Evolutionary conservation across 35 echinoderm and acorn worm genomes (phyloP), one percentile per base, ranked within the genome.

Genomic region (Heliocidaris tuberculata): DNA sequence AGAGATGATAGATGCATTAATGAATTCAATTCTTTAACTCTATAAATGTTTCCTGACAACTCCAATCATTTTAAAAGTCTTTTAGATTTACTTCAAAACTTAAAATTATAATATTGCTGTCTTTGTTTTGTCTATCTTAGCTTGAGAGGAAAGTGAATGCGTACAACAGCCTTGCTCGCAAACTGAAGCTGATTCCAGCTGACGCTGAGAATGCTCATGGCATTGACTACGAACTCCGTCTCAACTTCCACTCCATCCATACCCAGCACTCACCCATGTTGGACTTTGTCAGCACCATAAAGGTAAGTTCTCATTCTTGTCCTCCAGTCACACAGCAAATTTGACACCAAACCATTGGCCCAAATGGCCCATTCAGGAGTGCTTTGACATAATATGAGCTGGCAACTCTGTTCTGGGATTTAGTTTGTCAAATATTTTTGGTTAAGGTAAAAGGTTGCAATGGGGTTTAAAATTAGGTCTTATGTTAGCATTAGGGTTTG

Each of bases 121-220:
- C 59, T 19, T 60, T 12, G 19, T 19, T 78, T 78, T 42, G 21
- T 78, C 27, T 19, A 15, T 50, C 31, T 8, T 71, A 97, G 97
- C 49, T 97, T 50, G 98, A 99, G 65, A 94, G 97, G 78, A 96
- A 99, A 30, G 97, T 96, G 21, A 93, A 92, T 24, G 91, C 95
- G 32, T 97, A 96, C 94, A 99, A 97, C 95, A 97, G 94, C 94
- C 56, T 96, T 94, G 98, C 98, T 19, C 95, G 98, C 87, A 95
- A 94, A 50, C 90, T 97, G 94, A 99, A 97, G 94, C 94, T 99
- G 85, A 99, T 99, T 42, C 98, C 98, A 1, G 27, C 95, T 6
- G 96, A 96, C 32, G 98, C 98, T 29, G 98, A 97, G 94, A 97
- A 99, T 95, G 97, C 98, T 48, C 95, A 97, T n/a, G 98, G 98